A percentile compares a stretch with the other conserved stretches of the same genome.
Evolutionary conservation across 2,797 vertebrate species (phyloP).

Genomic region (Merluccius polli): DNA sequence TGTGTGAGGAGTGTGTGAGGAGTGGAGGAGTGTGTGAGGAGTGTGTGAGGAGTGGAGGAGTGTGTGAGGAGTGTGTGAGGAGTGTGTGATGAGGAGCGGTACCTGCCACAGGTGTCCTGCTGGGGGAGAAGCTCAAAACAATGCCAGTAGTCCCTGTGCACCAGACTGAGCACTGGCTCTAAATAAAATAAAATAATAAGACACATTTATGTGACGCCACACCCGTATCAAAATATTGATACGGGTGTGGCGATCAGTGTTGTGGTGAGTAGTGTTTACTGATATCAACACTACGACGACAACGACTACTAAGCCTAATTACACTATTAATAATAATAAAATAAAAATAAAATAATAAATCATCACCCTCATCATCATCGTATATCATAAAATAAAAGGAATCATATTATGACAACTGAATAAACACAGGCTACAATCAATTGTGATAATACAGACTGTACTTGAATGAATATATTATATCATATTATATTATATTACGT

Average conservation of each 20-base stretch:
- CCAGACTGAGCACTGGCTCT: slow-evolving; percentile 79
- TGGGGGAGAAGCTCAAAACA: slow-evolving; percentile 77
- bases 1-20: too few species aligned
- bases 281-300: not conserved
- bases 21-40: not conserved
- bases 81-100: slow-evolving; percentile 15
- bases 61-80: not conserved
- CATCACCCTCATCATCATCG: not conserved
- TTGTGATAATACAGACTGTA: too few species aligned
- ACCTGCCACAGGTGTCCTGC: slow-evolving; percentile 70
- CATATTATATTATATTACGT: not conserved
- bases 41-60: not conserved
- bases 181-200: not conserved
- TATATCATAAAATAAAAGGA: too few species aligned
- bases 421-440: not conserved
- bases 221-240: not conserved
- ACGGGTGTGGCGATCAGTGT: too few species aligned
- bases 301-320: not conserved
- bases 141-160: slow-evolving; percentile 81
- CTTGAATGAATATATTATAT: not conserved
- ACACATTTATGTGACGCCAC: not conserved
- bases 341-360: not conserved
- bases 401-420: not conserved
- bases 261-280: too few species aligned
- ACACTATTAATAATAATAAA: not conserved